These are phyloP conservation scores for Pithys albifrons DNA, from an alignment of 2,113 vertebrate species.

Conservation along the genomic window DNA sequence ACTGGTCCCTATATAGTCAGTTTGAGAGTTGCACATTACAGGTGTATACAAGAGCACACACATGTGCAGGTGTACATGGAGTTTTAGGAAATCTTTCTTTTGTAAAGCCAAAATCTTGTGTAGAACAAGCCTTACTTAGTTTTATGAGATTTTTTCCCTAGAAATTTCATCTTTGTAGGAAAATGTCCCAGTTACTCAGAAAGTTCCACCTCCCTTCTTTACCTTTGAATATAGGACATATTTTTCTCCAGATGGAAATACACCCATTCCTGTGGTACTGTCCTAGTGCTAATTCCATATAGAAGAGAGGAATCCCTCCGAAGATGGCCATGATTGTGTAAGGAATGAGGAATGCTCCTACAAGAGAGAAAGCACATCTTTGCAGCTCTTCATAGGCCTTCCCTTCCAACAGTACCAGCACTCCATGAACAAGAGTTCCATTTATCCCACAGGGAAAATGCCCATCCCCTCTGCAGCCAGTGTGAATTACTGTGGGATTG, in stretches of 20 bases:
- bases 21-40: neutral
- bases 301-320: conserved; percentile 96
- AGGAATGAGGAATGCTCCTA: conserved; percentile 96
- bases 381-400: neutral
- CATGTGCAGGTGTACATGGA: neutral
- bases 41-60: accelerated
- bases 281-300: conserved; percentile 96
- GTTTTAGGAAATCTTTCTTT: neutral
- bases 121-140: neutral
- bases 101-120: neutral
- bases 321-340: conserved; percentile 97
- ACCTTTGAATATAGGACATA: conserved; percentile 99
- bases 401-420: neutral
- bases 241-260: conserved; percentile 97
- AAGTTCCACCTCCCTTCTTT: conserved; percentile 16
- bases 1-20: neutral
- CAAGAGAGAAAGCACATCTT: conserved; percentile 7
- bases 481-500: neutral
- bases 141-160: neutral
- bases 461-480: neutral
- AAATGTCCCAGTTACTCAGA: neutral
- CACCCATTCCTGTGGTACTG: conserved; percentile 97
- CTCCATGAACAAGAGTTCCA: neutral
- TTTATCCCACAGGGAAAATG: neutral
- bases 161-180: neutral